Percentiles rank a stretch among this genome's conserved stretches.
These are phyloP conservation scores for Agrochola macilenta DNA, from an alignment of 2,888 invertebrate genomes.

Conservation along the genomic window DNA sequence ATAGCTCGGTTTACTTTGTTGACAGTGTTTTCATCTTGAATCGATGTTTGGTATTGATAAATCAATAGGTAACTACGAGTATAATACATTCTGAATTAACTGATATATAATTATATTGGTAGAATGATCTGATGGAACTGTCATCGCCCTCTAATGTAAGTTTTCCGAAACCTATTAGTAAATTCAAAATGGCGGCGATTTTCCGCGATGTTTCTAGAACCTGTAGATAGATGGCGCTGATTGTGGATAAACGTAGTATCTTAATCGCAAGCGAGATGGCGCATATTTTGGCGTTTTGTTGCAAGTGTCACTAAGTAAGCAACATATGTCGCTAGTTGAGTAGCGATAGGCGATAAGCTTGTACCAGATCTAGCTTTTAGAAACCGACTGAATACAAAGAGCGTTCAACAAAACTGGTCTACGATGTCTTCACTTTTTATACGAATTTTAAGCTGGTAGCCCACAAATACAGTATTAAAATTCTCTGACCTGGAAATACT, in stretches of 20 bases:
- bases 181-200: slow-evolving; percentile 21
- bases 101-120: background rate
- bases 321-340: slow-evolving; percentile 53
- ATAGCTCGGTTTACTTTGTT: background rate
- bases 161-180: slow-evolving; percentile 1
- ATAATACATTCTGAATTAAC: background rate
- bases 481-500: slow-evolving; percentile 94
- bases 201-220: background rate
- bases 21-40: background rate
- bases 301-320: background rate
- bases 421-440: background rate
- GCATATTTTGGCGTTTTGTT: background rate
- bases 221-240: slow-evolving; percentile 49
- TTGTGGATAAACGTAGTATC: background rate
- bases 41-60: background rate
- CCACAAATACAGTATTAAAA: background rate
- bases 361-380: background rate
- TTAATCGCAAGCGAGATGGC: slow-evolving; percentile 40
- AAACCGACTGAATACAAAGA: background rate
- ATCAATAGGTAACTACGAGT: background rate
- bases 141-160: slow-evolving; percentile 44
- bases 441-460: background rate
- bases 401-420: background rate
- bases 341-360: too few species aligned
- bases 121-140: background rate